Evolutionary conservation across 2,113 vertebrate species (phyloP).

Genomic region (Alexandromys fortis): DNA sequence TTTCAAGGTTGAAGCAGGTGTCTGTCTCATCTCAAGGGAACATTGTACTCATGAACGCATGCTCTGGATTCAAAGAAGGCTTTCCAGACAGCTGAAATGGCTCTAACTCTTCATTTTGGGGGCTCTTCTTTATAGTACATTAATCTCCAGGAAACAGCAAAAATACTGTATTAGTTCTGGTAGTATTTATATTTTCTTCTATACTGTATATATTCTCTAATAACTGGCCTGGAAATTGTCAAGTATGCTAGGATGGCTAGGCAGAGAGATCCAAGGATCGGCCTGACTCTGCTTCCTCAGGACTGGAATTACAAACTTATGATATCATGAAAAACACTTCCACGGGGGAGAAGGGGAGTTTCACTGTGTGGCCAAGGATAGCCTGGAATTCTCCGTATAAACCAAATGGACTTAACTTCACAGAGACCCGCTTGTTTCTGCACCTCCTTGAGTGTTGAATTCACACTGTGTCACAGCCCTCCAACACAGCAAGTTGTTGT

Average conservation of each 20-base stretch:
- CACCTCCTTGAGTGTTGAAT: not conserved
- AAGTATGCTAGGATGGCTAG: not conserved
- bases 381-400: not conserved
- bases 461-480: not conserved
- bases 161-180: not conserved
- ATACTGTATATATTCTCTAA: not conserved
- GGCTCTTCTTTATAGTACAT: not conserved
- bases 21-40: not conserved
- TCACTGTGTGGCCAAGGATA: not conserved
- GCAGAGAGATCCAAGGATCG: not conserved
- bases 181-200: constrained; percentile 30
- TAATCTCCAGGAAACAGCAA: constrained; percentile 7
- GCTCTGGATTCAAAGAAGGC: not conserved
- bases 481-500: not conserved
- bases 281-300: not conserved
- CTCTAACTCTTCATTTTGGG: not conserved
- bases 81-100: constrained; percentile 8
- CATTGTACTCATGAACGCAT: not conserved
- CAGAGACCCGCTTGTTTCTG: not conserved
- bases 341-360: not conserved
- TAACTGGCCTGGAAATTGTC: not conserved
- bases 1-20: not conserved
- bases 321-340: too few relatives aligned
- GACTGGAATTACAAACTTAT: not conserved
- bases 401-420: not conserved